These are phyloP conservation scores for Acrobasis suavella DNA, from an alignment of 2,888 invertebrate genomes.

Conservation along the genomic window DNA sequence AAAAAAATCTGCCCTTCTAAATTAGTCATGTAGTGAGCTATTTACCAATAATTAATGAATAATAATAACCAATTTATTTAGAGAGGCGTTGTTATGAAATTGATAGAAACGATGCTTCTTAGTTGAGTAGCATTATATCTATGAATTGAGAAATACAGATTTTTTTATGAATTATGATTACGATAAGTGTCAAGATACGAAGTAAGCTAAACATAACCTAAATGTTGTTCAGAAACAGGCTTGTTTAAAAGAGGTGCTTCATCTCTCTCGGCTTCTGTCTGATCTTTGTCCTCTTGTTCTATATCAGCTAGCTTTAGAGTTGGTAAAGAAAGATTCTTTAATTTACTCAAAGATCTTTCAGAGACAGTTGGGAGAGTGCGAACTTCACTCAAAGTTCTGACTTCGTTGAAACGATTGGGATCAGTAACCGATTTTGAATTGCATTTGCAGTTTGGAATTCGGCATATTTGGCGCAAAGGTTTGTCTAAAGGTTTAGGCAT, in stretches of 20 bases:
- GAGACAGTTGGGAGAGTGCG: constrained; percentile 64
- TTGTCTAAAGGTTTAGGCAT: constrained; percentile 64
- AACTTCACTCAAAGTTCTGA: constrained; percentile 53
- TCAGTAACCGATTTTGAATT: constrained; percentile 51
- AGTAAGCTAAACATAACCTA: constrained; percentile 76
- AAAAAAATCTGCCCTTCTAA: too few species aligned
- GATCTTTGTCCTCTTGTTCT: constrained; percentile 53
- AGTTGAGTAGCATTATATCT: too few species aligned
- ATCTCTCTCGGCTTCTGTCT: constrained; percentile 64
- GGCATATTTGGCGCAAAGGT: constrained; percentile 62
- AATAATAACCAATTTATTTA: too few species aligned
- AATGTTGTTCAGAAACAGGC: constrained; percentile 80
- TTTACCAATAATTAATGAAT: too few species aligned
- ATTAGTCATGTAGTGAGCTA: too few species aligned
- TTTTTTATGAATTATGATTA: too few species aligned
- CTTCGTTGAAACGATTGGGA: constrained; percentile 59
- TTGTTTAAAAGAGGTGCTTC: constrained; percentile 50
- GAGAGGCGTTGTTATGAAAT: too few species aligned
- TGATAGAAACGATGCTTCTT: too few species aligned
- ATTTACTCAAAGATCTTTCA: constrained; percentile 60
- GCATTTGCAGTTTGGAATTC: constrained; percentile 75
- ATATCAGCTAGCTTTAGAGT: constrained; percentile 70
- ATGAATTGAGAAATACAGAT: too few species aligned
- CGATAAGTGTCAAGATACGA: background rate
- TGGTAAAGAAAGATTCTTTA: constrained; percentile 71